These are phyloP conservation scores for Leptinotarsa juncta DNA, from an alignment of 2,888 invertebrate genomes.

Conservation along the genomic window DNA sequence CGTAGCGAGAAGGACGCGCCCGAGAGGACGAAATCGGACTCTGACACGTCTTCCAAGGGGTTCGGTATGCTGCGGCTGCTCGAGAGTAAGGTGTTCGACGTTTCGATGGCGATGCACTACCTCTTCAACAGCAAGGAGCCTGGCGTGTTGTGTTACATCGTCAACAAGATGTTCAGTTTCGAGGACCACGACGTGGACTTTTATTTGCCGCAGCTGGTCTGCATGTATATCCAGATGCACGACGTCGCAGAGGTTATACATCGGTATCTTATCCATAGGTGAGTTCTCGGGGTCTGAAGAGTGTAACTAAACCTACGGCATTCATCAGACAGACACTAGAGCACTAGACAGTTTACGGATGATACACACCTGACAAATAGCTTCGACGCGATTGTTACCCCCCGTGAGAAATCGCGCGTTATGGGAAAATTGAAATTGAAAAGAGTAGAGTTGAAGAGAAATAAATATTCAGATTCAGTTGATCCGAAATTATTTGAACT, in stretches of 20 bases:
- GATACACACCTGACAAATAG: no score
- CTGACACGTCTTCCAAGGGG: constrained; percentile 51
- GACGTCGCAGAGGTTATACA: constrained; percentile 95
- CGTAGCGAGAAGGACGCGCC: constrained; percentile 53
- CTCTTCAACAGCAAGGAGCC: constrained; percentile 98
- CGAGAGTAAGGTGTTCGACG: constrained; percentile 97
- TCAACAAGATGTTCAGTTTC: constrained; percentile 97
- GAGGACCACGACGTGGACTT: constrained; percentile 93
- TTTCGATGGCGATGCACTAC: constrained; percentile 98
- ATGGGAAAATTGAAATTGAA: no score
- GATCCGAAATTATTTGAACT: no score
- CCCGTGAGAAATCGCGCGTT: no score
- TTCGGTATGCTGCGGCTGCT: constrained; percentile 88
- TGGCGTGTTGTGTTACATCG: constrained; percentile 97
- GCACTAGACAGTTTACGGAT: no score
- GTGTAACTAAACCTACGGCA: background rate
- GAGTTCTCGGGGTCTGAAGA: constrained; percentile 48
- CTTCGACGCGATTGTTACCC: no score
- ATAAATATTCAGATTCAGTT: no score
- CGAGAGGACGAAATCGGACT: constrained; percentile 13
- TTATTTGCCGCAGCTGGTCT: constrained; percentile 96
- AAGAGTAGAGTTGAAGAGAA: no score
- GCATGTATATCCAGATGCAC: constrained; percentile 98
- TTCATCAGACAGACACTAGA: no score
- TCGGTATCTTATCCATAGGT: constrained; percentile 85